Conservation (phyloP, 64 coral and sea anemone genomes). For the Trachythela sp. region DNA sequence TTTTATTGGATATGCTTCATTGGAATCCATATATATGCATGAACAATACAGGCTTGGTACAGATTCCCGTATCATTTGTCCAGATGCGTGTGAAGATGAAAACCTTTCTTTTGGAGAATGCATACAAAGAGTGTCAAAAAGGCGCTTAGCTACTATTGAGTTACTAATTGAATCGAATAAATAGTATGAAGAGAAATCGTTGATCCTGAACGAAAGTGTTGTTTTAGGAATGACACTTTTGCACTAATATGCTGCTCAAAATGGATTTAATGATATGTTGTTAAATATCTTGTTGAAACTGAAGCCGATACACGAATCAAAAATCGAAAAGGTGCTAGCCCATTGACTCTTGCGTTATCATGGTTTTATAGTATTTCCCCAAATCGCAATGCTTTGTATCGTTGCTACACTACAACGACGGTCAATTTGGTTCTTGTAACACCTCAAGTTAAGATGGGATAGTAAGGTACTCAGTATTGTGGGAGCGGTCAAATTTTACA, state of each 20-base stretch:
- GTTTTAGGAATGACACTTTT: not conserved
- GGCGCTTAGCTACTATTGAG: not conserved
- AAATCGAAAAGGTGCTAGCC: not conserved
- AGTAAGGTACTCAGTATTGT: not conserved
- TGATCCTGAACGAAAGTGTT: not conserved
- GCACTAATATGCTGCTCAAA: conserved; percentile 44
- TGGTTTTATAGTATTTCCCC: not conserved
- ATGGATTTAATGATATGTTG: not conserved
- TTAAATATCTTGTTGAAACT: not conserved
- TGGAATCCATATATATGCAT: too few species aligned
- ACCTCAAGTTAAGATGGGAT: not conserved
- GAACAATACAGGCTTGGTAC: too few species aligned
- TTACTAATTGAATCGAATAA: not conserved
- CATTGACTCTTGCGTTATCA: not conserved
- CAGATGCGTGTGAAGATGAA: not conserved
- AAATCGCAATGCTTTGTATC: not conserved
- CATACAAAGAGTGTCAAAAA: not conserved
- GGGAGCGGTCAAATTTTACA: not conserved
- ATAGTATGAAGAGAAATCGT: not conserved
- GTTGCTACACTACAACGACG: not conserved
- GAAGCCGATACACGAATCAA: not conserved
- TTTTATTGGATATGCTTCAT: not conserved
- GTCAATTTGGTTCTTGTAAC: not conserved
- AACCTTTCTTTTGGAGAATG: not conserved
- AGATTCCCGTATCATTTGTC: not conserved